Evolutionary conservation across 2,113 vertebrate genomes (phyloP).

Genomic region (Mus pahari): DNA sequence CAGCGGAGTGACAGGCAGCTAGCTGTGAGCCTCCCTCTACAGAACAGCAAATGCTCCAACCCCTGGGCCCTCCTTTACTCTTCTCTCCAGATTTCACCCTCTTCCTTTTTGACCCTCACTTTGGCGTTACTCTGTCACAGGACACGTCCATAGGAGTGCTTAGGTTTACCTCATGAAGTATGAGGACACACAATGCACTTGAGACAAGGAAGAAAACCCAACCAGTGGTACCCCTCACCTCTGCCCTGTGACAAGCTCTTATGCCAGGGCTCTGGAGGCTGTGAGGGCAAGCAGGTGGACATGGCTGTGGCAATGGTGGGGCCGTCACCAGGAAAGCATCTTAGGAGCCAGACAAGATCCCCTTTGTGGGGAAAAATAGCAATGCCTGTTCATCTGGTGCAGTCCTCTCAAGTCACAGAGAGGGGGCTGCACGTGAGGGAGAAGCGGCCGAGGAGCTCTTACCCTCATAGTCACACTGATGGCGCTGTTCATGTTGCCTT

Average conservation of each 20-base stretch:
- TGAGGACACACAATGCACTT: no score
- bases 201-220: not conserved
- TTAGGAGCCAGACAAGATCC: not conserved
- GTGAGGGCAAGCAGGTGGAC: no score
- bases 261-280: no score
- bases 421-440: not conserved
- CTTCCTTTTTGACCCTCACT: not conserved
- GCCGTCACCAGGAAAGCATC: not conserved
- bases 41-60: not conserved
- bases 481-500: conserved; percentile 99
- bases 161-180: not conserved
- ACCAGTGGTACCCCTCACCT: accelerated
- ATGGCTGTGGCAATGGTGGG: not conserved
- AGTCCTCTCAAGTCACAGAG: not conserved
- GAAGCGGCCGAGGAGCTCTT: conserved; percentile 75
- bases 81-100: not conserved
- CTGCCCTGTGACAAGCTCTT: not conserved
- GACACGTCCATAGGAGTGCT: not conserved
- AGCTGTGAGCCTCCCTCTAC: not conserved
- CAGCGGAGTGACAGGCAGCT: not conserved
- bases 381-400: not conserved
- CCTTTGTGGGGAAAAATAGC: not conserved
- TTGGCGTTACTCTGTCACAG: not conserved
- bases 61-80: not conserved
- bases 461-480: conserved; percentile 99